These are phyloP conservation scores for Sarcophaga carnaria DNA, from an alignment of 2,888 invertebrate genomes.

Conservation along the genomic window DNA sequence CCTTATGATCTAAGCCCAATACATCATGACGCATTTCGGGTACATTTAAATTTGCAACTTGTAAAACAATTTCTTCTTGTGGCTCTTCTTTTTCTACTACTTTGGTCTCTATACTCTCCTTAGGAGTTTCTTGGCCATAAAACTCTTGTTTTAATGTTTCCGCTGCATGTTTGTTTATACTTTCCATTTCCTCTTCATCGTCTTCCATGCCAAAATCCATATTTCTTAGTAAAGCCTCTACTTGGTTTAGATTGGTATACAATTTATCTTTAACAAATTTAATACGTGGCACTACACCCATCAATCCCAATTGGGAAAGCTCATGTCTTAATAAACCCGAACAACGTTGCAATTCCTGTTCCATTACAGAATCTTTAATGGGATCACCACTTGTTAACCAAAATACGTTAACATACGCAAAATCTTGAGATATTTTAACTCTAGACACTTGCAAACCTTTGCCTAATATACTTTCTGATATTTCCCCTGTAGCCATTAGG, in stretches of 20 bases:
- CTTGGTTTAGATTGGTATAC: slow-evolving; percentile 83
- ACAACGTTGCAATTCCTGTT: slow-evolving; percentile 83
- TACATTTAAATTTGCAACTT: slow-evolving; percentile 75
- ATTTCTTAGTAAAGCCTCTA: slow-evolving; percentile 84
- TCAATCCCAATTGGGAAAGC: slow-evolving; percentile 87
- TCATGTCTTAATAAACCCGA: slow-evolving; percentile 87
- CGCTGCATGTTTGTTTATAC: slow-evolving; percentile 31
- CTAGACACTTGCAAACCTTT: slow-evolving; percentile 87
- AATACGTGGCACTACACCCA: slow-evolving; percentile 90
- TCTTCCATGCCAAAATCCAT: slow-evolving; percentile 89
- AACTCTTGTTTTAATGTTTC: slow-evolving; percentile 49
- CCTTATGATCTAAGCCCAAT: slow-evolving; percentile 86
- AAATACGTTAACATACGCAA: slow-evolving; percentile 86
- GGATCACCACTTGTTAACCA: slow-evolving; percentile 85
- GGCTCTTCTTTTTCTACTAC: neutral
- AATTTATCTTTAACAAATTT: slow-evolving; percentile 88
- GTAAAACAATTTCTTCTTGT: neutral
- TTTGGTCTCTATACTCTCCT: slow-evolving; percentile 50
- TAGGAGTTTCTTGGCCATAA: slow-evolving; percentile 72
- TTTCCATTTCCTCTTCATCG: slow-evolving; percentile 82
- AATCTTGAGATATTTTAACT: slow-evolving; percentile 87
- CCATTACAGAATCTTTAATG: slow-evolving; percentile 80
- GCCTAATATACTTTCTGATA: slow-evolving; percentile 85
- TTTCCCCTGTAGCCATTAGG: slow-evolving; percentile 88
- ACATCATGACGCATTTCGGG: slow-evolving; percentile 89